These are phyloP conservation scores for Geodia barretti DNA, from an alignment of 37 sponge, comb jelly and placozoan genomes.

Conservation along the genomic window DNA sequence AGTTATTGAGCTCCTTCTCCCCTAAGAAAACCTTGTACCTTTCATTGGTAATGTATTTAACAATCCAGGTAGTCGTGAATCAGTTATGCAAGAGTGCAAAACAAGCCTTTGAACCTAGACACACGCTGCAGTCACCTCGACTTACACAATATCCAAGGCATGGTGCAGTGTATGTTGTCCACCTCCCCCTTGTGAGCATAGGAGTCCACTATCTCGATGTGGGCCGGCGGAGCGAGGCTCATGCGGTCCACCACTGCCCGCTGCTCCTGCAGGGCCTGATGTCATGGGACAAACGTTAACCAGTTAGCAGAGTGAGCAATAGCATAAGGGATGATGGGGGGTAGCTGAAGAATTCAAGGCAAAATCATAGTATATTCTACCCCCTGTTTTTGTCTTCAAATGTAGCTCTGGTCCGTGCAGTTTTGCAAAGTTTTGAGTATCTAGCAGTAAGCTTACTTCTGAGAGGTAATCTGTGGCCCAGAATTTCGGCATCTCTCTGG, in stretches of 20 bases:
- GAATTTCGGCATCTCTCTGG: slow-evolving; percentile 66
- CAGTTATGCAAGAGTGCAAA: too few species aligned
- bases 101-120: not conserved
- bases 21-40: not conserved
- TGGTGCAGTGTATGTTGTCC: not conserved
- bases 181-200: slow-evolving; percentile 66
- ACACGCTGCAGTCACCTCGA: not conserved
- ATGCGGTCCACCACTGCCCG: slow-evolving; percentile 48
- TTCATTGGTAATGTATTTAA: too few species aligned
- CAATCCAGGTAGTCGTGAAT: too few species aligned
- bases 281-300: not conserved
- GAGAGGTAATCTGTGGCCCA: slow-evolving; percentile 59
- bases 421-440: too few species aligned
- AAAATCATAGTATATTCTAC: too few species aligned
- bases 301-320: not conserved
- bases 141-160: slow-evolving; percentile 33
- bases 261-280: slow-evolving; percentile 55
- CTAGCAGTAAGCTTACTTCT: slow-evolving; percentile 29
- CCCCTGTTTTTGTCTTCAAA: too few species aligned
- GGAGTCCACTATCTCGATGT: slow-evolving; percentile 58
- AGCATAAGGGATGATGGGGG: not conserved
- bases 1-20: too few species aligned
- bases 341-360: too few species aligned
- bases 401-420: too few species aligned
- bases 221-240: slow-evolving; percentile 51